Conservation (phyloP, 2,888 invertebrate genomes). For the Acronicta alni region DNA sequence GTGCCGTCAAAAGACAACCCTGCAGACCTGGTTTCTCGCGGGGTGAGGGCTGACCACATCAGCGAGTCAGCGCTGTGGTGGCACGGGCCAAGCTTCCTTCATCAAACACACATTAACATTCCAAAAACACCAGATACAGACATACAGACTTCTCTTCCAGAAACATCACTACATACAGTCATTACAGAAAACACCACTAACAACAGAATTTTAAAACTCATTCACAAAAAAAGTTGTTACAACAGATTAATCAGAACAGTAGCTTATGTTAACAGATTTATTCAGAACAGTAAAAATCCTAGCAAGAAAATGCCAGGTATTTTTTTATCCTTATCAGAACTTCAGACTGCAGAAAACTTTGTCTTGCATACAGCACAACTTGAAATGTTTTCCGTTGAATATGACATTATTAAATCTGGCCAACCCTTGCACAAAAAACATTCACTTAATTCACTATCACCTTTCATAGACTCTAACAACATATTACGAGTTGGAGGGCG, state of each 20-base stretch:
- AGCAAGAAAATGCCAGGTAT: background rate
- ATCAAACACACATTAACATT: conserved; percentile 2
- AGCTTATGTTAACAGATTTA: background rate
- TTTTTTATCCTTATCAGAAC: conserved; percentile 1
- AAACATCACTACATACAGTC: conserved; percentile 5
- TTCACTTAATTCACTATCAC: too few species aligned
- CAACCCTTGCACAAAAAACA: too few species aligned
- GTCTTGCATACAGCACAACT: background rate
- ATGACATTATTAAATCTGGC: too few species aligned
- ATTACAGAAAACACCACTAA: background rate
- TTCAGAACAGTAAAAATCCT: background rate
- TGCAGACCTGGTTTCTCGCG: background rate
- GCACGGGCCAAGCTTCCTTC: conserved; percentile 3
- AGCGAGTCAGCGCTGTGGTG: conserved; percentile 7
- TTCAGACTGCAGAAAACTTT: background rate
- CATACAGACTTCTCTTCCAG: conserved; percentile 5
- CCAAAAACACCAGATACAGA: conserved; percentile 4
- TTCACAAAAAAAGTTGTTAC: conserved; percentile 1
- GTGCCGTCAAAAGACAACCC: conserved; percentile 1
- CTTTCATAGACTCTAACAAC: too few species aligned
- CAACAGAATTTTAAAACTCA: conserved; percentile 1
- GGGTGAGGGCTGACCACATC: conserved; percentile 5
- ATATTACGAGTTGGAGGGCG: too few species aligned
- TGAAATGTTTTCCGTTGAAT: too few species aligned
- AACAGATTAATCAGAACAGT: conserved; percentile 2